phyloP scores from a whole-genome alignment of 2,797 vertebrate species.

The Euthynnus affinis region DNA sequence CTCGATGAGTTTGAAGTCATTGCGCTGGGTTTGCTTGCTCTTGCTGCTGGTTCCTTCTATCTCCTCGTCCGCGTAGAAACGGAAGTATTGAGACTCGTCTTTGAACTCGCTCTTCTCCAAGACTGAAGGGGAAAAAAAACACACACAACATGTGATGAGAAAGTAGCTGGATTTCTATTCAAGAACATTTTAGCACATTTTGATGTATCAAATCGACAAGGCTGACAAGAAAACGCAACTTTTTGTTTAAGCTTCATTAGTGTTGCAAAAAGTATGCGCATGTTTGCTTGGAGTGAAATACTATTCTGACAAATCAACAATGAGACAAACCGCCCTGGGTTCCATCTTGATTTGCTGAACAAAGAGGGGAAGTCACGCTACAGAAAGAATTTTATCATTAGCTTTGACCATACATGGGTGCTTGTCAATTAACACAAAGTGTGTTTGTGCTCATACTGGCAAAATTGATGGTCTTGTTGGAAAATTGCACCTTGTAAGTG shows the following conservation, averaged over 20 bases:
- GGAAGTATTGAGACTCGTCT: slow-evolving; percentile 98
- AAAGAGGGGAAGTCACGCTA: not conserved
- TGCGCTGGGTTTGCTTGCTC: slow-evolving; percentile 94
- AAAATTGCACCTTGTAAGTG: slow-evolving; percentile 9
- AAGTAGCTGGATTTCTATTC: not conserved
- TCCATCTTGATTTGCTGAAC: not conserved
- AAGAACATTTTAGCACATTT: not conserved
- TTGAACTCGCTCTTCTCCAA: slow-evolving; percentile 99
- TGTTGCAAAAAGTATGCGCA: no score
- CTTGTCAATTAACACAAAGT: not conserved
- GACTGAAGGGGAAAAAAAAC: slow-evolving; percentile 81
- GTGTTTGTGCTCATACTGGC: not conserved
- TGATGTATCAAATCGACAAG: not conserved
- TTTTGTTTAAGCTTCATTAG: no score
- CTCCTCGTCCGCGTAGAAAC: slow-evolving; percentile 98
- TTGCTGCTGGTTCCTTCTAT: slow-evolving; percentile 95
- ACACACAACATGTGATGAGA: slow-evolving; percentile 20
- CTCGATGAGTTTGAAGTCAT: slow-evolving; percentile 96
- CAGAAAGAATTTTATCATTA: not conserved
- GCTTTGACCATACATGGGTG: not conserved
- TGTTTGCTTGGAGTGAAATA: not conserved
- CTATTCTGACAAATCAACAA: not conserved
- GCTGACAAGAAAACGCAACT: no score
- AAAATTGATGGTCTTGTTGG: not conserved
- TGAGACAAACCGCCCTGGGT: not conserved